Percentiles rank a stretch among this genome's conserved stretches.
phyloP scores from a whole-genome alignment of 2,888 invertebrate genomes.

The Xanthorhoe spadicearia region DNA sequence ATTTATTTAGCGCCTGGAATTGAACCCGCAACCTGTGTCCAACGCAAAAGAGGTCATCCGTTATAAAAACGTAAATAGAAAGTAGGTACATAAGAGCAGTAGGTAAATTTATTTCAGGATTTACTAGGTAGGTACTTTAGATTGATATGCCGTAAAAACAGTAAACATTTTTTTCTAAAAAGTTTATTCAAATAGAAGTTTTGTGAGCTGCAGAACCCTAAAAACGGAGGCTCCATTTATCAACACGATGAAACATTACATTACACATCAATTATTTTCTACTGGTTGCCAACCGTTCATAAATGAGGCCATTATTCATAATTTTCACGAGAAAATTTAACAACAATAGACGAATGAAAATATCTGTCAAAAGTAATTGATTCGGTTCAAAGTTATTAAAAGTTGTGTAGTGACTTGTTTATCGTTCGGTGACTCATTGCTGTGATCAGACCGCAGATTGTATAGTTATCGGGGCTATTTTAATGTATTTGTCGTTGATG shows the following conservation, averaged over 20 bases:
- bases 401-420: background rate
- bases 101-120: too few species aligned
- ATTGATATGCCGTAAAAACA: too few species aligned
- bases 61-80: too few species aligned
- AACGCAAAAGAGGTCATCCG: too few species aligned
- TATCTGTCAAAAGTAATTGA: background rate
- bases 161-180: too few species aligned
- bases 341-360: background rate
- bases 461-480: too few species aligned
- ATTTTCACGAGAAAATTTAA: slow-evolving; percentile 6
- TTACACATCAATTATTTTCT: slow-evolving; percentile 19
- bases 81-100: too few species aligned
- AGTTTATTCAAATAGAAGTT: too few species aligned
- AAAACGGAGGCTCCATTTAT: slow-evolving; percentile 31
- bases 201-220: background rate
- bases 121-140: too few species aligned
- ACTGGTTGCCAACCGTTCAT: slow-evolving; percentile 7
- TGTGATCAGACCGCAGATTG: too few species aligned
- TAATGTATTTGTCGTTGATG: too few species aligned
- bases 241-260: slow-evolving; percentile 27
- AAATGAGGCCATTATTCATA: slow-evolving; percentile 14
- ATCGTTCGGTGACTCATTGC: too few species aligned
- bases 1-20: background rate
- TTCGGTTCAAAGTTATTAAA: background rate
- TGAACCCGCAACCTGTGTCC: background rate